These are phyloP conservation scores for Speoplatyrhinus poulsoni DNA, from an alignment of 2,113 vertebrate genomes.

Conservation along the genomic window DNA sequence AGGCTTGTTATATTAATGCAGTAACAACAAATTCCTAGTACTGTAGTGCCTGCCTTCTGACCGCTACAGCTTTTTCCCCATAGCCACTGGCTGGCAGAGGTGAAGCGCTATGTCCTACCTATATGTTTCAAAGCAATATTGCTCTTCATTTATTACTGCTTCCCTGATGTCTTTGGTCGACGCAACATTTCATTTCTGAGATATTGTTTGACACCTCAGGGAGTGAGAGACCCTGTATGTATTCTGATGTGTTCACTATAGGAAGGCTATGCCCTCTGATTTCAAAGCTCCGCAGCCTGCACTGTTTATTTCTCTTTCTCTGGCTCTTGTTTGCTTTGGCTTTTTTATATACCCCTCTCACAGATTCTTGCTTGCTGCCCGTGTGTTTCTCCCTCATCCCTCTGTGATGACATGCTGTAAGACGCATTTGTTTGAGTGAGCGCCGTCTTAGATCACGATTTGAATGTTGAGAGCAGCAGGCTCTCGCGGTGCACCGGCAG, in stretches of 20 bases:
- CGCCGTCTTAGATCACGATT: constrained; percentile 24
- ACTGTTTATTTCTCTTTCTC: neutral
- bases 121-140: constrained; percentile 16
- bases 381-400: neutral
- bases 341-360: neutral
- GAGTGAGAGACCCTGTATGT: neutral
- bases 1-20: constrained; percentile 3
- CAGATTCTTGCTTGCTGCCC: neutral
- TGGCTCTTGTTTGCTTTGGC: neutral
- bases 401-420: neutral
- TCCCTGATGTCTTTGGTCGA: constrained; percentile 2
- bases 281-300: neutral
- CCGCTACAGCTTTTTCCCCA: neutral
- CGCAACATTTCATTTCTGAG: constrained; percentile 9
- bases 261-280: too few relatives aligned
- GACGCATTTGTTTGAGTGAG: neutral
- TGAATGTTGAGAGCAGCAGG: neutral
- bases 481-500: neutral
- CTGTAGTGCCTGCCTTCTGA: constrained; percentile 8
- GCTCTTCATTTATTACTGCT: constrained; percentile 24
- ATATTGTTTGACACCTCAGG: constrained; percentile 13
- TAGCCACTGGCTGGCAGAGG: neutral
- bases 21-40: constrained; percentile 25
- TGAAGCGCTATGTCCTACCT: constrained; percentile 8
- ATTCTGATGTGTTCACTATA: neutral